Conservation (phyloP, 2,888 invertebrate genomes). For the Trypoxylon attenuatum region DNA sequence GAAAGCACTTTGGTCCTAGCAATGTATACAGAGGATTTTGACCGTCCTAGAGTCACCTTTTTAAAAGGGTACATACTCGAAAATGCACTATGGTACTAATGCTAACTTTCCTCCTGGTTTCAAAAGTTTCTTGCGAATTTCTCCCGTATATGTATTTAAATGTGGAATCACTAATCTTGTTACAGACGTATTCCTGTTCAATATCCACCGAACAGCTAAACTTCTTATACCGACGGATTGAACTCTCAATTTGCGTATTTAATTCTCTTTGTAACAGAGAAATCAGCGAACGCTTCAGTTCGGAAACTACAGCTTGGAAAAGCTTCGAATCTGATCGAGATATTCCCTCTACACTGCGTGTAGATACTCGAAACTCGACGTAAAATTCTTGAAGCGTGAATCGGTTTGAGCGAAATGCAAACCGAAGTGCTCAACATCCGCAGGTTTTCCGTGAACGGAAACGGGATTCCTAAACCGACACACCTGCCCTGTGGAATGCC, state of each 20-base stretch:
- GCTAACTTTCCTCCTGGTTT: slow-evolving; percentile 9
- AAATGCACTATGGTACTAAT: slow-evolving; percentile 28
- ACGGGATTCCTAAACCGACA: slow-evolving; percentile 27
- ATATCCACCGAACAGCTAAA: not conserved
- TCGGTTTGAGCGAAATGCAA: slow-evolving; percentile 9
- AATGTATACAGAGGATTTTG: slow-evolving; percentile 42
- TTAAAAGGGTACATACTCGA: slow-evolving; percentile 19
- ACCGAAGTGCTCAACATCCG: slow-evolving; percentile 7
- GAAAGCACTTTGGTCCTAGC: slow-evolving; percentile 25
- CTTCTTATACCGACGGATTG: too few relatives aligned
- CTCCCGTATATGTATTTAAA: too few relatives aligned
- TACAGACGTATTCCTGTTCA: not conserved
- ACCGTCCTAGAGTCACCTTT: slow-evolving; percentile 20
- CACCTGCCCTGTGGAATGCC: slow-evolving; percentile 43
- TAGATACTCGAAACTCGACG: too few relatives aligned
- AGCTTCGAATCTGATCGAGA: too few relatives aligned
- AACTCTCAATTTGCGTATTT: too few relatives aligned
- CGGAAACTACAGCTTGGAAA: too few relatives aligned
- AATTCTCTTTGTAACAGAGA: too few relatives aligned
- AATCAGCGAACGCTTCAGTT: too few relatives aligned
- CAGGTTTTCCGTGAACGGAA: slow-evolving; percentile 33
- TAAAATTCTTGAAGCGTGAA: slow-evolving; percentile 19
- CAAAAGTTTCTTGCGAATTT: slow-evolving; percentile 10
- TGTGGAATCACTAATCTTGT: too few relatives aligned
- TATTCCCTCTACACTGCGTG: too few relatives aligned